These are phyloP conservation scores for Isichthys henryi DNA, from an alignment of 2,113 vertebrate genomes.

Conservation along the genomic window DNA sequence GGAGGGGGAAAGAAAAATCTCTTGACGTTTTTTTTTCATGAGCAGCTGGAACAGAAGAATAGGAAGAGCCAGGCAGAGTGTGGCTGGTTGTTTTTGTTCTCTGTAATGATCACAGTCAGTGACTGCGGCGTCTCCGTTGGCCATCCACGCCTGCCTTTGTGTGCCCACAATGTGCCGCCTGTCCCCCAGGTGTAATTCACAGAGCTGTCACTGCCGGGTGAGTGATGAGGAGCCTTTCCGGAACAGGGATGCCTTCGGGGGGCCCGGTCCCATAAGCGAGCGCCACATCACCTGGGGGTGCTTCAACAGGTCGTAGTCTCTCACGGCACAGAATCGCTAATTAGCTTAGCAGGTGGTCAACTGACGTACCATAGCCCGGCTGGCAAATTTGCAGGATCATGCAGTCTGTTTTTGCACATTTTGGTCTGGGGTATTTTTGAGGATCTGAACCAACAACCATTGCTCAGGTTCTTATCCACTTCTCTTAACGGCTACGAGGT, in stretches of 20 bases:
- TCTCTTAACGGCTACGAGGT: neutral
- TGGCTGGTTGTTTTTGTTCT: neutral
- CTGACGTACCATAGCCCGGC: neutral
- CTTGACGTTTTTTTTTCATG: conserved; percentile 11
- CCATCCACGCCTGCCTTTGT: neutral
- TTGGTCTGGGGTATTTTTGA: neutral
- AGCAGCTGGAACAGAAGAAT: conserved; percentile 3
- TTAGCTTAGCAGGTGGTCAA: neutral
- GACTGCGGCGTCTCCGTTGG: neutral
- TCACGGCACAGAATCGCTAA: neutral
- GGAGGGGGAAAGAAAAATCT: neutral
- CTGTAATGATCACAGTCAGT: neutral
- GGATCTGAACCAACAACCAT: neutral
- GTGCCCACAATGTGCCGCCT: neutral
- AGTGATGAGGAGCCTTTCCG: neutral
- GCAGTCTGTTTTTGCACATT: neutral
- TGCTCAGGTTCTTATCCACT: neutral
- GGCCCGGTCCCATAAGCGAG: too few relatives aligned
- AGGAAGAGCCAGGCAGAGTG: neutral
- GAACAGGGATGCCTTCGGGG: neutral
- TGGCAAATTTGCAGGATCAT: neutral
- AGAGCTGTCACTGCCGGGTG: neutral
- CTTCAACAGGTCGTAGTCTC: neutral
- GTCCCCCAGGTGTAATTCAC: neutral
- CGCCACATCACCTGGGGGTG: neutral